phyloP scores from a whole-genome alignment of 2,797 vertebrate genomes.

The Cichlasoma orientale region DNA sequence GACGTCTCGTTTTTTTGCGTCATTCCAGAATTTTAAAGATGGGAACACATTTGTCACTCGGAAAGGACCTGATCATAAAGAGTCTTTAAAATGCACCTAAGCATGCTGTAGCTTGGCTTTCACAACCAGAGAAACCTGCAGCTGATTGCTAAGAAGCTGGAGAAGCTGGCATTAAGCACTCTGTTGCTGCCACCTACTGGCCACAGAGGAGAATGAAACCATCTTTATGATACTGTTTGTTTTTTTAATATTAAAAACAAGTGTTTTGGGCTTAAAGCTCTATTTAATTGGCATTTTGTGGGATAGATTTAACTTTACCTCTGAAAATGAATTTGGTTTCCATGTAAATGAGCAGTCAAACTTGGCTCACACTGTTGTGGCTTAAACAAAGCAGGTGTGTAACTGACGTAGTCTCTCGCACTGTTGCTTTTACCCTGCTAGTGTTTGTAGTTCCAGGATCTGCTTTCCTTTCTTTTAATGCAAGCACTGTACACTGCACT shows the following conservation, averaged over 20 bases:
- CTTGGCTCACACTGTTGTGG: rapidly evolving
- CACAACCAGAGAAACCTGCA: not conserved
- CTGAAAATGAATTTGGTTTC: not conserved
- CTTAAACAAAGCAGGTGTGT: not conserved
- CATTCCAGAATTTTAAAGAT: not conserved
- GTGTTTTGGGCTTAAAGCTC: not conserved
- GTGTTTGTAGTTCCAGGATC: not conserved
- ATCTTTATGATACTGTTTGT: not conserved
- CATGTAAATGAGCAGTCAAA: not conserved
- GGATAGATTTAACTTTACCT: not conserved
- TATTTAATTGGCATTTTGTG: rapidly evolving
- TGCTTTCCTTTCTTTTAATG: not conserved
- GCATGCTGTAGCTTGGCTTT: not conserved
- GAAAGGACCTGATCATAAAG: not conserved
- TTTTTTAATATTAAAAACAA: not conserved
- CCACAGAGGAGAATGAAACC: slow-evolving; percentile 19
- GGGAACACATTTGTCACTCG: not conserved
- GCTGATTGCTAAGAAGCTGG: not conserved
- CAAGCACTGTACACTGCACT: not conserved
- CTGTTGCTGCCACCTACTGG: slow-evolving; percentile 77
- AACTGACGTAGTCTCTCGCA: not conserved
- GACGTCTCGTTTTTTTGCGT: not conserved
- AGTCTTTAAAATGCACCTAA: not conserved
- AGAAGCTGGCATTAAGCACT: not conserved
- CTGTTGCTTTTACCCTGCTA: not conserved